These are phyloP conservation scores for Ursus arctos DNA, from an alignment of 2,113 vertebrate genomes.

Conservation along the genomic window DNA sequence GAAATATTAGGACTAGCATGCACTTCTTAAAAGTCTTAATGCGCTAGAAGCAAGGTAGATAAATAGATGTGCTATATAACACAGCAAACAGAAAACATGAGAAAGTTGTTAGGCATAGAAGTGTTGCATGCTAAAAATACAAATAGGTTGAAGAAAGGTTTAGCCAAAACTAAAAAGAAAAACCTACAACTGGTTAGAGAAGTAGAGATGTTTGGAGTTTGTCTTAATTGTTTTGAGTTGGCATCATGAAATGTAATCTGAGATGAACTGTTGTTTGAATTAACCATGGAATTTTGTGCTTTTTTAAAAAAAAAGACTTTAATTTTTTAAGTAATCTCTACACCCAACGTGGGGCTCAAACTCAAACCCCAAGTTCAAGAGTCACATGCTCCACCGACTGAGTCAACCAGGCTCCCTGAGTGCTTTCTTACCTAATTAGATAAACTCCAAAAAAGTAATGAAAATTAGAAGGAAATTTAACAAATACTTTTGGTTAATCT, in stretches of 20 bases:
- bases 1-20: slow-evolving; percentile 15
- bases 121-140: slow-evolving; percentile 40
- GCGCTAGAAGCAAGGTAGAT: slow-evolving; percentile 25
- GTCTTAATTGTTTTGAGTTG: not conserved
- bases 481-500: slow-evolving; percentile 23
- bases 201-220: slow-evolving; percentile 22
- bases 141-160: slow-evolving; percentile 44
- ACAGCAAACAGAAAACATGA: slow-evolving; percentile 21
- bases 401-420: not conserved
- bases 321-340: not conserved
- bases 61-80: slow-evolving; percentile 8
- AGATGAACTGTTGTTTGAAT: slow-evolving; percentile 54
- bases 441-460: not conserved
- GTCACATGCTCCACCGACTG: not conserved
- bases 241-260: slow-evolving; percentile 46
- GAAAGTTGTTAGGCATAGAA: slow-evolving; percentile 26
- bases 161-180: slow-evolving; percentile 40
- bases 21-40: not conserved
- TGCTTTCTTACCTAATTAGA: slow-evolving; percentile 43
- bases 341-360: not conserved
- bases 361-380: not conserved
- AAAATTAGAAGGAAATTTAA: slow-evolving; percentile 58
- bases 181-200: slow-evolving; percentile 23
- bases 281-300: not conserved
- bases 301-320: not conserved